Evolutionary conservation across 37 sponge, comb jelly and placozoan species (phyloP), one percentile per base, ranked within the genome.

Genomic region (Chondrilla cf. caribensis): DNA sequence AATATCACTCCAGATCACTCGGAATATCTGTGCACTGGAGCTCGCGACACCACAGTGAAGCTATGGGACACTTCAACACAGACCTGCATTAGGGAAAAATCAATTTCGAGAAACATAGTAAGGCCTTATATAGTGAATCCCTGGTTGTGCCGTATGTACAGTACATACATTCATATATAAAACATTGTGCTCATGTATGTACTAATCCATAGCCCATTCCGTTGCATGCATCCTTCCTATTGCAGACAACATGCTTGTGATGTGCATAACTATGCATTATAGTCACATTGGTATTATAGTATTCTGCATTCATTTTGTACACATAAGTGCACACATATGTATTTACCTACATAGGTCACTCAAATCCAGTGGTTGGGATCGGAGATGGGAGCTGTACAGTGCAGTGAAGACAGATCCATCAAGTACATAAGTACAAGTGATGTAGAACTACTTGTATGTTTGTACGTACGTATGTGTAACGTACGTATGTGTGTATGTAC

Each of bases 91-190:
- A 19, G 22, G 1, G 24, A 42, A 17, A 32, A 42, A n/a, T 19
- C 76, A 15, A 73, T 73, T 22, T 37, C 76, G 2, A 73, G 76
- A 39, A 73, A 73, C 24, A n/a, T 73, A 21, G 76, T 73, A 47
- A 47, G 51, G n/a, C n/a, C n/a, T n/a, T n/a, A n/a, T n/a, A n/a
- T n/a, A n/a, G n/a, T n/a, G n/a, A n/a, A n/a, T n/a, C n/a, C n/a
- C n/a, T n/a, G n/a, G n/a, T n/a, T n/a, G n/a, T n/a, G n/a, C n/a
- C n/a, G n/a, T n/a, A n/a, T n/a, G n/a, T n/a, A n/a, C n/a, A n/a
- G n/a, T n/a, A n/a, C n/a, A n/a, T n/a, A n/a, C n/a, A n/a, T n/a
- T n/a, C n/a, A n/a, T n/a, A n/a, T n/a, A n/a, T n/a, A n/a, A n/a
- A n/a, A n/a, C n/a, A n/a, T n/a, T n/a, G n/a, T n/a, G n/a, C n/a